A percentile compares a stretch with the other conserved stretches of the same genome.
Evolutionary conservation across 2,113 vertebrate species (phyloP).

Genomic region (Aphelocoma coerulescens): DNA sequence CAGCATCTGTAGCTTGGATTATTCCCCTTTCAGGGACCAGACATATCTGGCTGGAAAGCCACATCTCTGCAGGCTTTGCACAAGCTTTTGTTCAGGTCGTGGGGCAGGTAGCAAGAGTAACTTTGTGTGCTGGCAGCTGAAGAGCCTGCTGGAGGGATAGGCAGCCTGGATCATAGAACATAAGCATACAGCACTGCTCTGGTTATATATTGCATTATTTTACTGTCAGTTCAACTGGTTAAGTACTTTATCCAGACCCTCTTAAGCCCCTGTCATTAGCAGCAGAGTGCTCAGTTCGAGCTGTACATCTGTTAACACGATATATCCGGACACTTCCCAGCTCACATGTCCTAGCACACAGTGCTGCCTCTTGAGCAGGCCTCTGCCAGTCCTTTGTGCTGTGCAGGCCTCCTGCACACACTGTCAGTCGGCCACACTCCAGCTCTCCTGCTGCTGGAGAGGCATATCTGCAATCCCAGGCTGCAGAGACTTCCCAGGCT

Average conservation of each 20-base stretch:
- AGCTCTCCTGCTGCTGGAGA: neutral
- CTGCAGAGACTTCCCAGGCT: neutral
- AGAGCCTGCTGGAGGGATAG: neutral
- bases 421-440: fast-evolving
- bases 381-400: neutral
- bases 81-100: neutral
- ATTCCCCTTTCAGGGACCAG: neutral
- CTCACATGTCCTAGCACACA: neutral
- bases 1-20: neutral
- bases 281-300: neutral
- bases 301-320: neutral
- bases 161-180: neutral
- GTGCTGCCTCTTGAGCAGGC: neutral
- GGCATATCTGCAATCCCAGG: neutral
- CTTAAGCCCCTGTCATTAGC: neutral
- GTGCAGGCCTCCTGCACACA: neutral
- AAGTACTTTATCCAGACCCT: neutral
- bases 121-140: neutral
- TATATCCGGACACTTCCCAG: neutral
- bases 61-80: neutral
- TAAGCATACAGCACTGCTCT: neutral
- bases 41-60: neutral
- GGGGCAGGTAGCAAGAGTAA: neutral
- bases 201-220: neutral
- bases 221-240: neutral